Conservation (phyloP, 2,888 invertebrate genomes). For the Neoaliturus tenellus region DNA sequence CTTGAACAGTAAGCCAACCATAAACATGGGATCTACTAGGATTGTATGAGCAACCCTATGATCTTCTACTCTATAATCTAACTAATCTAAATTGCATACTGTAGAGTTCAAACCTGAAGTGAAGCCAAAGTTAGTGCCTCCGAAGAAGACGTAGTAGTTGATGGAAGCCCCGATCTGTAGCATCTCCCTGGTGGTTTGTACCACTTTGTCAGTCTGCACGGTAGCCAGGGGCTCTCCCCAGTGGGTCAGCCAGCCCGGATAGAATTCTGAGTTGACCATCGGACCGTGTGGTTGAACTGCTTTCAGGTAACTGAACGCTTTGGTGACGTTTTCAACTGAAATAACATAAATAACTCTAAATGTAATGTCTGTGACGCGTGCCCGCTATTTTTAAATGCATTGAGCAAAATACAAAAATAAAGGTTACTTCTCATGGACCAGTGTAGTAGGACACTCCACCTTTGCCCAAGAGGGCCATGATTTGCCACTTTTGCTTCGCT, state of each 20-base stretch:
- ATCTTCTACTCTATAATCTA: too few relatives aligned
- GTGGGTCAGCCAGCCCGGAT: slow-evolving; percentile 95
- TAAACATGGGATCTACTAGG: too few relatives aligned
- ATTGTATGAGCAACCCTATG: too few relatives aligned
- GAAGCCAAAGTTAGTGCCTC: slow-evolving; percentile 91
- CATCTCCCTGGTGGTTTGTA: slow-evolving; percentile 76
- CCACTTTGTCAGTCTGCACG: slow-evolving; percentile 74
- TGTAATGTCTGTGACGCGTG: not conserved
- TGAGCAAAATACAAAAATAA: too few relatives aligned
- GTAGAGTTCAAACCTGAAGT: slow-evolving; percentile 71
- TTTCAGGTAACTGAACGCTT: slow-evolving; percentile 70
- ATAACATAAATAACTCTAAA: not conserved
- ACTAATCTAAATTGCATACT: too few relatives aligned
- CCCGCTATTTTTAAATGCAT: too few relatives aligned
- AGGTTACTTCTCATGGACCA: too few relatives aligned
- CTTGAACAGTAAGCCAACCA: too few relatives aligned
- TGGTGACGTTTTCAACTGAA: slow-evolving; percentile 14
- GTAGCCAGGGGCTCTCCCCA: slow-evolving; percentile 85
- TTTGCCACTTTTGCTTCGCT: too few relatives aligned
- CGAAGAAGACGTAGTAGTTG: slow-evolving; percentile 95
- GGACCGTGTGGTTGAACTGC: slow-evolving; percentile 79
- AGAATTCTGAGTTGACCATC: slow-evolving; percentile 92
- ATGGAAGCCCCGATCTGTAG: slow-evolving; percentile 78
- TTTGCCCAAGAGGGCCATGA: too few relatives aligned
- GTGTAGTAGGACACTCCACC: too few relatives aligned